Evolutionary conservation across 2,113 vertebrate species (phyloP).

Genomic region (Chionomys nivalis): DNA sequence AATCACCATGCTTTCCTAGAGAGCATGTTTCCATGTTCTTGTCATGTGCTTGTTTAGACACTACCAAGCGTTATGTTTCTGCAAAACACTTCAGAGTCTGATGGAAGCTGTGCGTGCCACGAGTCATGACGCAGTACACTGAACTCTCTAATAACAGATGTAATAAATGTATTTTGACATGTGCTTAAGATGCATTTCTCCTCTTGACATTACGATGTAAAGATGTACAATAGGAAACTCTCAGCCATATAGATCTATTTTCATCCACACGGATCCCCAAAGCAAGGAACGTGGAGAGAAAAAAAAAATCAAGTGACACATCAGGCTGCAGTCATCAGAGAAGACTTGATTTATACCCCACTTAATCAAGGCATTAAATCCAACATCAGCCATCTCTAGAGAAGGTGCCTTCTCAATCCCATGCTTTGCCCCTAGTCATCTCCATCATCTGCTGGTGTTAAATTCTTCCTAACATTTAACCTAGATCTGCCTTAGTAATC

Average conservation of each 20-base stretch:
- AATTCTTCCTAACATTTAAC: constrained; percentile 75
- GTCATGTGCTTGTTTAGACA: constrained; percentile 79
- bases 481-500: constrained; percentile 32
- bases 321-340: not conserved
- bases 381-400: constrained; percentile 20
- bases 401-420: not conserved
- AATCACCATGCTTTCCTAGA: not conserved
- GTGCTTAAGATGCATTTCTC: constrained; percentile 69
- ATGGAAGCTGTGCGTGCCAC: constrained; percentile 76
- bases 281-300: constrained; percentile 11
- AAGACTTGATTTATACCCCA: constrained; percentile 55
- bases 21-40: constrained; percentile 68
- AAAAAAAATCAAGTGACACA: not conserved
- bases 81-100: constrained; percentile 80
- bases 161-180: constrained; percentile 57
- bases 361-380: constrained; percentile 22
- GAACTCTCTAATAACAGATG: constrained; percentile 65
- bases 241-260: not conserved
- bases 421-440: not conserved
- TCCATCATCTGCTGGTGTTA: constrained; percentile 26
- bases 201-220: constrained; percentile 50
- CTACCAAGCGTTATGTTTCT: constrained; percentile 77
- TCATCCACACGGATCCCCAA: not conserved
- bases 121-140: constrained; percentile 69
- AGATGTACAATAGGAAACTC: constrained; percentile 38